These are phyloP conservation scores for Anguilla pacifica DNA, from an alignment of 2,797 vertebrate species.

Conservation along the genomic window DNA sequence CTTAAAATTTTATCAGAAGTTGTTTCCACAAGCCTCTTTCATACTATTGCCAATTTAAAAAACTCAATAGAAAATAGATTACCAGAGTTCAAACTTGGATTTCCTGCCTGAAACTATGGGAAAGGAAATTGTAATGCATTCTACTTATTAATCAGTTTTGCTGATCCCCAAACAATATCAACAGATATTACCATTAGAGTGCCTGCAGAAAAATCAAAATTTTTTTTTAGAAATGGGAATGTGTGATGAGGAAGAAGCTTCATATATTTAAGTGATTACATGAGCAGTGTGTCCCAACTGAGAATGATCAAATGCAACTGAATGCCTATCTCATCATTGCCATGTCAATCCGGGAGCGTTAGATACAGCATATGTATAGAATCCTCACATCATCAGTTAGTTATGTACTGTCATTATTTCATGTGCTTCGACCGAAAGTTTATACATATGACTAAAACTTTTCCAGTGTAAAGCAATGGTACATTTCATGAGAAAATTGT, in stretches of 20 bases:
- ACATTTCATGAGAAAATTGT: neutral
- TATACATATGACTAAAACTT: too few species aligned
- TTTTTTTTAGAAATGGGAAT: neutral
- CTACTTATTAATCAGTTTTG: constrained; percentile 7
- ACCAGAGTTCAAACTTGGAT: neutral
- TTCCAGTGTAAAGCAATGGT: too few species aligned
- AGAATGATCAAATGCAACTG: neutral
- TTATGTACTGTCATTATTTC: neutral
- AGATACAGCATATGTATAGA: neutral
- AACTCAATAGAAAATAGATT: neutral
- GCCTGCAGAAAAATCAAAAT: neutral
- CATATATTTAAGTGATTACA: neutral
- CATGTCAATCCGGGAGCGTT: neutral
- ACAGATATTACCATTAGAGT: neutral
- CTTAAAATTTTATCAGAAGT: neutral
- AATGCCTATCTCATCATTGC: neutral
- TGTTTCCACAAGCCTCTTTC: neutral
- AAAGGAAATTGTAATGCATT: constrained; percentile 2
- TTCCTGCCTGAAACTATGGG: neutral
- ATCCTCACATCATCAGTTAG: neutral
- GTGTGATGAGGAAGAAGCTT: neutral
- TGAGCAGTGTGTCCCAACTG: neutral
- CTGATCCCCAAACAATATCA: constrained; percentile 2
- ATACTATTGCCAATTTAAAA: neutral
- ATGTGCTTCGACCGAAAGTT: neutral